phyloP scores from a whole-genome alignment of 2,797 vertebrate genomes.

The Propithecus perrieri region DNA sequence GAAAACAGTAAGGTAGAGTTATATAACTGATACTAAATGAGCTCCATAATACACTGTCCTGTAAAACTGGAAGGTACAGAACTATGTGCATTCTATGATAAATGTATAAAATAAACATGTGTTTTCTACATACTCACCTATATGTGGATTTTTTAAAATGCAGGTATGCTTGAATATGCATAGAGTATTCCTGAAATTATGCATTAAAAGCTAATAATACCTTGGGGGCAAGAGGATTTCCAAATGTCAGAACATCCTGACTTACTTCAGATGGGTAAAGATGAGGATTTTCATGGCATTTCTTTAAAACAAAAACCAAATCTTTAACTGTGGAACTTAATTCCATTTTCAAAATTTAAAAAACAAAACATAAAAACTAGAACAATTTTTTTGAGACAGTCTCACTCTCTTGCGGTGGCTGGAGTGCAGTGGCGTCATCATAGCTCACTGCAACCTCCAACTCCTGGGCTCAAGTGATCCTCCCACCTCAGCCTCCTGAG shows the following conservation, averaged over 20 bases:
- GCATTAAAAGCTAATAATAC: neutral
- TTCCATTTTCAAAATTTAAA: neutral
- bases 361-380: neutral
- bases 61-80: neutral
- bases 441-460: neutral
- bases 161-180: neutral
- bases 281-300: neutral
- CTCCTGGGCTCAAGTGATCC: neutral
- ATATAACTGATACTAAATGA: neutral
- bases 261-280: neutral
- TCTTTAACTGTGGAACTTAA: neutral
- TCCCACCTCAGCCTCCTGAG: neutral
- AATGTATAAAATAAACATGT: neutral
- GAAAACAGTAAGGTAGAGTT: constrained; percentile 6
- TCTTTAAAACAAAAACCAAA: neutral
- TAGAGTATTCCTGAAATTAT: neutral
- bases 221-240: neutral
- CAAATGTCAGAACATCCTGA: neutral
- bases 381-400: neutral
- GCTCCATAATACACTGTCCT: neutral
- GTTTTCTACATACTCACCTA: too few relatives aligned
- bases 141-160: neutral
- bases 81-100: neutral
- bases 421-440: neutral
- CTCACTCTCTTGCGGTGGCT: neutral